Conservation (phyloP, 2,888 invertebrate species). For the Ganaspis brasiliensis region DNA sequence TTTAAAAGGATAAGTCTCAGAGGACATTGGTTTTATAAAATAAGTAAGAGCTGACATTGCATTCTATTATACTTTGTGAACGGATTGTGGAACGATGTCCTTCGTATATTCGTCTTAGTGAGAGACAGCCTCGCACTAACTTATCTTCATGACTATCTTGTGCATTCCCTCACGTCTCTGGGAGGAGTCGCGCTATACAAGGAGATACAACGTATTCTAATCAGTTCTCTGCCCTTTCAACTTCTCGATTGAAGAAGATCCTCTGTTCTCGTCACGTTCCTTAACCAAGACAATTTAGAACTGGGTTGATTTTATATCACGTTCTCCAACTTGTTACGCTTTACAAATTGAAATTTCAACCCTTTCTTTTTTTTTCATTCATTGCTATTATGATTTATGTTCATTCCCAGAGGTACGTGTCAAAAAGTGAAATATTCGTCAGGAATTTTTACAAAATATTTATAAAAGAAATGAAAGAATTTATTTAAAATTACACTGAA, state of each 20-base stretch:
- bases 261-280: constrained; percentile 12
- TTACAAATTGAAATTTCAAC: background rate
- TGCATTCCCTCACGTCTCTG: constrained; percentile 66
- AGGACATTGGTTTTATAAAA: background rate
- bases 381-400: background rate
- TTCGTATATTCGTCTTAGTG: constrained; percentile 12
- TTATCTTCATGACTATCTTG: constrained; percentile 36
- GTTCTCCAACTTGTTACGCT: constrained; percentile 5
- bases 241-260: background rate
- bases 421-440: too few species aligned
- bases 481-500: too few species aligned
- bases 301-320: constrained; percentile 13
- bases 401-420: too few species aligned
- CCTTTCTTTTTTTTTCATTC: background rate
- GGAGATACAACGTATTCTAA: constrained; percentile 64
- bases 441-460: too few species aligned
- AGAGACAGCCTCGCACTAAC: constrained; percentile 9
- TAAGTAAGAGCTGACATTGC: background rate
- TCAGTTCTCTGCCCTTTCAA: constrained; percentile 59
- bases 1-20: background rate
- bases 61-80: constrained; percentile 9
- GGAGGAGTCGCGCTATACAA: constrained; percentile 61
- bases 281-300: constrained; percentile 1
- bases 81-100: background rate
- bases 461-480: too few species aligned